These are phyloP conservation scores for Cepaea hortensis DNA, from an alignment of 2,888 invertebrate genomes.

Conservation along the genomic window DNA sequence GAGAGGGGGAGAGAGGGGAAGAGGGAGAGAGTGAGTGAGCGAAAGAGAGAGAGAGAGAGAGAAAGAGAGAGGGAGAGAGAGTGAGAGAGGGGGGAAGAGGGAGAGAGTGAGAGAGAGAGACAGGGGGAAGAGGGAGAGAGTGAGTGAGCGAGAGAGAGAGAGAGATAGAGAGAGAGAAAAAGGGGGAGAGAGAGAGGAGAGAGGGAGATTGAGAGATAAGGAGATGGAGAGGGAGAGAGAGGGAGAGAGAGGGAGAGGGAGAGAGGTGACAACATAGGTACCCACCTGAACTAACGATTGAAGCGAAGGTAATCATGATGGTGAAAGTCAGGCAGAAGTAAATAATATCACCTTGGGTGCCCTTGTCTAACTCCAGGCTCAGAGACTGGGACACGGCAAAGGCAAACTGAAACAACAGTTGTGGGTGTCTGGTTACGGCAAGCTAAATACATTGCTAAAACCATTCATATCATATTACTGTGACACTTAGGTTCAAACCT, in stretches of 20 bases:
- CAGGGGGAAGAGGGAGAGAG: background rate
- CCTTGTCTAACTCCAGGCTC: conserved; percentile 56
- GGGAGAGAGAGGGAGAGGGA: too few species aligned
- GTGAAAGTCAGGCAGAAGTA: conserved; percentile 51
- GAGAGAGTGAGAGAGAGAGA: too few species aligned
- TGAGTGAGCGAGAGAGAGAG: background rate
- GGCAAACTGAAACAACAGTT: conserved; percentile 21
- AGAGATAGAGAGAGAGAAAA: background rate
- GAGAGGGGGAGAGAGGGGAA: background rate
- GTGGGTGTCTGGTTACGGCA: background rate
- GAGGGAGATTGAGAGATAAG: background rate
- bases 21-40: background rate
- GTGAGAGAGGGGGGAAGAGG: too few species aligned
- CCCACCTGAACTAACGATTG: conserved; percentile 50
- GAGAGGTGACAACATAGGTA: background rate
- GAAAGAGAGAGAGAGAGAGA: background rate
- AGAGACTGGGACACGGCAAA: conserved; percentile 57
- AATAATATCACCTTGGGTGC: conserved; percentile 50
- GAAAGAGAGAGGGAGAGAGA: background rate
- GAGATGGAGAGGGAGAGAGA: too few species aligned
- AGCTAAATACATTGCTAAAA: background rate
- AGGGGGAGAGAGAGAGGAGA: background rate
- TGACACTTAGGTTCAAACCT: too few species aligned
- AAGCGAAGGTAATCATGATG: conserved; percentile 54
- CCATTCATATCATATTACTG: too few species aligned